These are phyloP conservation scores for Sarcophaga subvicina DNA, from an alignment of 2,888 invertebrate genomes.

Conservation along the genomic window DNA sequence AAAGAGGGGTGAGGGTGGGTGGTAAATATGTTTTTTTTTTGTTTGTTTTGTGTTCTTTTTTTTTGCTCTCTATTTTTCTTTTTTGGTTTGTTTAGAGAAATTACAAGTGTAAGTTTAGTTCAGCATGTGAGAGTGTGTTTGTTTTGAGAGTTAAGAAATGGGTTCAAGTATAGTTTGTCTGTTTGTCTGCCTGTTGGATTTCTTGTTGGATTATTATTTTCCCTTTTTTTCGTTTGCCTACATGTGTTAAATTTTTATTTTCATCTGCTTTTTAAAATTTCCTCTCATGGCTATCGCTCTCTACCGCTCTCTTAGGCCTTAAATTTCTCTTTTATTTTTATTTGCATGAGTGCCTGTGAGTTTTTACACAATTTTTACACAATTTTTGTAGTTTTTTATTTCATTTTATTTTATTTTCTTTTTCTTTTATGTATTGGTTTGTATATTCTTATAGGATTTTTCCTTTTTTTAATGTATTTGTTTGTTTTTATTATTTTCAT, in stretches of 20 bases:
- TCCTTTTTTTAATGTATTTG: background rate
- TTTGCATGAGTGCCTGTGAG: background rate
- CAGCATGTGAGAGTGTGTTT: conserved; percentile 24
- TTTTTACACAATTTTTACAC: conserved; percentile 9
- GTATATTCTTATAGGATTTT: conserved; percentile 19
- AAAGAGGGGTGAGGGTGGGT: background rate
- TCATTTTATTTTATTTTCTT: background rate
- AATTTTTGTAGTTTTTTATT: conserved; percentile 28
- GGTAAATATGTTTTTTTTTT: background rate
- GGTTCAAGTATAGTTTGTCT: conserved; percentile 50
- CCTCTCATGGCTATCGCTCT: background rate
- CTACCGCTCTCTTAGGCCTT: too few species aligned
- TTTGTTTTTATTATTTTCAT: conserved; percentile 20
- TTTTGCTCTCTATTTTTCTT: background rate
- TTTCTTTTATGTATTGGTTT: background rate
- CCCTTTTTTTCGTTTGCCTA: background rate
- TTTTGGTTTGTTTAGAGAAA: conserved; percentile 29
- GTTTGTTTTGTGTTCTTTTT: conserved; percentile 2
- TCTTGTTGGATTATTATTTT: background rate
- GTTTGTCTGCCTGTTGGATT: background rate
- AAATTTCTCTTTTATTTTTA: background rate
- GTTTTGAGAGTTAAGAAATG: conserved; percentile 30
- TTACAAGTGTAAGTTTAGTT: conserved; percentile 52
- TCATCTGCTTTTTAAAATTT: background rate
- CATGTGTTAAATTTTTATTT: background rate